Base-by-base conservation (phyloP, 2,888 invertebrate species). In the Pachydiplax longipennis region DNA sequence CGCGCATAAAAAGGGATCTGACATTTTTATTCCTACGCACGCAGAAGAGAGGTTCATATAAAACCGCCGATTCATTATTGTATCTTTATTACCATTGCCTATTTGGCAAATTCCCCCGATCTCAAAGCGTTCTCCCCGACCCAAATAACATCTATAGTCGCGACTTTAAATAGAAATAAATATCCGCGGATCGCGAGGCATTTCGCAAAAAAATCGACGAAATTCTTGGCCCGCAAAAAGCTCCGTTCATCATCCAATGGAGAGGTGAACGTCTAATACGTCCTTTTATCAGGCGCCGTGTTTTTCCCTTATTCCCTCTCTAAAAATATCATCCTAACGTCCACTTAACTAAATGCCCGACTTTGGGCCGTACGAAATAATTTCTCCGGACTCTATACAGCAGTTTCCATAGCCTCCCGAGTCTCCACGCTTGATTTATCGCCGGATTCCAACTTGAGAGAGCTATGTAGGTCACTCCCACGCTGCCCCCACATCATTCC, bases 321-420 rank as follows among this genome's bases (percentile, higher is more conserved):
- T 2, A 10, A 73, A 73, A 73, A 73, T 31, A 73, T 25, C 73
- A 73, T 25, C 58, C 35, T 1, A 31, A 35, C 44, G 53, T 58
- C 83, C 83, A 83, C 58, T 83, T 58, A 82, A 83, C 83, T 83
- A 83, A 83, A 83, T 58, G 53, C 83, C 83, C 25, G 73, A 73
- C 58, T 83, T 48, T 58, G 58, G 83, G 0, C 83, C 35, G 18
- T 82, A n/a, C 15, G 53, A 35, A 35, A 58, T 31, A 58, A 31
- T 58, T 58, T 18, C 83, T 81, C 35, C 58, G 12, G 13, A 15
- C 53, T 82, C 82, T 25, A 13, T 82, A 44, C 10, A 65, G 25
- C 65, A 65, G 65, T 65, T 65, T 65, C 65, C 65, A 65, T 8
- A 65, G 4, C 73, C 73, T 73, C 12, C 13, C 25, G 83, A 83